A percentile compares a stretch with the other conserved stretches of the same genome.
These are phyloP conservation scores for Mystacornis crossleyi DNA, from an alignment of 2,113 vertebrate genomes.

Conservation along the genomic window DNA sequence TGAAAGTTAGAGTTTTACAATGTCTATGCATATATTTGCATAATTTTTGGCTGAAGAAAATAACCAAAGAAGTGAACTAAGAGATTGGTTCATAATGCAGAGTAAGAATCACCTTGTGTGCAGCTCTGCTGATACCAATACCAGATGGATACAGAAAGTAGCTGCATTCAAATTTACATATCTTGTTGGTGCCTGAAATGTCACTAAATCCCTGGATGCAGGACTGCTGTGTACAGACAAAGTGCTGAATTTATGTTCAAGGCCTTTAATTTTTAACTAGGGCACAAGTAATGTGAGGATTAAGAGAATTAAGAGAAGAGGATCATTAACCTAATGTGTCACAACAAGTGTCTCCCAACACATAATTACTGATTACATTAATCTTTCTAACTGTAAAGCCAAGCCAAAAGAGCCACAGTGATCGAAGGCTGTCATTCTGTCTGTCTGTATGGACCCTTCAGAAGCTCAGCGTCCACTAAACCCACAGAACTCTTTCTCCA, in stretches of 20 bases:
- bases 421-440: neutral
- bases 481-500: neutral
- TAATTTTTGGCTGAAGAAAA: neutral
- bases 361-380: neutral
- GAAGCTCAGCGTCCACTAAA: neutral
- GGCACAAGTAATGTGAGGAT: neutral
- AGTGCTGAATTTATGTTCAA: neutral
- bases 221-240: neutral
- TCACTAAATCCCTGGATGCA: neutral
- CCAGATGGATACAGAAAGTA: neutral
- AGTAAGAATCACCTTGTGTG: neutral
- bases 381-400: neutral
- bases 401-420: neutral
- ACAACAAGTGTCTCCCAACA: neutral
- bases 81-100: neutral
- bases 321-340: neutral
- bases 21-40: neutral
- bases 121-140: neutral
- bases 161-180: neutral
- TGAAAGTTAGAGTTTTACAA: neutral
- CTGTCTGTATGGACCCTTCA: neutral
- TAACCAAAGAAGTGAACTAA: neutral
- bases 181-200: neutral
- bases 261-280: slow-evolving; percentile 2
- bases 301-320: slow-evolving; percentile 18